Evolutionary conservation across 2,797 vertebrate genomes (phyloP).

Genomic region (Parotocinclus haroldoi): DNA sequence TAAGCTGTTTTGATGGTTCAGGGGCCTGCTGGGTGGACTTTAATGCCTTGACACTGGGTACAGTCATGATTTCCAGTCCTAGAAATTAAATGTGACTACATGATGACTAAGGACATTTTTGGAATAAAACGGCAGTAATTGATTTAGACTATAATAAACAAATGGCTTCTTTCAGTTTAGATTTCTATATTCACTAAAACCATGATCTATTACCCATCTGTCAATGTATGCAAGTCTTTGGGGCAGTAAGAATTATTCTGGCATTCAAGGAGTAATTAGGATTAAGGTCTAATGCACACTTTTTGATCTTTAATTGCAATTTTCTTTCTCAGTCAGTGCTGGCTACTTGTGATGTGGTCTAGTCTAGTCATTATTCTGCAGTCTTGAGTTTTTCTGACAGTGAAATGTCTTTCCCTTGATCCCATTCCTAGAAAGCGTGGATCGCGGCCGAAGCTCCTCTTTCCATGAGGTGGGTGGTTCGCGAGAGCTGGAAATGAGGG

Average conservation of each 20-base stretch:
- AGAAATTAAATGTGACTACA: conserved; percentile 9
- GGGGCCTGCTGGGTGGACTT: conserved; percentile 38
- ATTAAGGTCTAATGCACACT: conserved; percentile 31
- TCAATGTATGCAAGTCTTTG: conserved; percentile 40
- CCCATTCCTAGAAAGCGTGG: conserved; percentile 58
- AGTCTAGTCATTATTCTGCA: conserved; percentile 5
- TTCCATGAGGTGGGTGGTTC: conserved; percentile 70
- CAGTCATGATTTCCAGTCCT: conserved; percentile 2
- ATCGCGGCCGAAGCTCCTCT: conserved; percentile 67
- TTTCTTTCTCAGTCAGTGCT: conserved; percentile 23
- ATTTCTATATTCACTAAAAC: not conserved
- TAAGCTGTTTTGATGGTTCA: conserved; percentile 30
- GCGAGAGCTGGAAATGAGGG: conserved; percentile 87
- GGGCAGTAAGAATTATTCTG: conserved; percentile 21
- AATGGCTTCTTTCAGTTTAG: not conserved
- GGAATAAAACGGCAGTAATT: not conserved
- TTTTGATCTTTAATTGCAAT: conserved; percentile 5
- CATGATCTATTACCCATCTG: conserved; percentile 30
- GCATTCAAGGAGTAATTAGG: conserved; percentile 21
- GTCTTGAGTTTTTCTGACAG: conserved; percentile 2
- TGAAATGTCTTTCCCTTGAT: not conserved
- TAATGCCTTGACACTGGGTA: conserved; percentile 43
- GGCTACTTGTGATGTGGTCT: conserved; percentile 15
- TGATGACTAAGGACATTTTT: not conserved
- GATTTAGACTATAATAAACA: conserved; percentile 10